phyloP scores from a whole-genome alignment of 2,888 invertebrate species.

The Fragum whitleyi region DNA sequence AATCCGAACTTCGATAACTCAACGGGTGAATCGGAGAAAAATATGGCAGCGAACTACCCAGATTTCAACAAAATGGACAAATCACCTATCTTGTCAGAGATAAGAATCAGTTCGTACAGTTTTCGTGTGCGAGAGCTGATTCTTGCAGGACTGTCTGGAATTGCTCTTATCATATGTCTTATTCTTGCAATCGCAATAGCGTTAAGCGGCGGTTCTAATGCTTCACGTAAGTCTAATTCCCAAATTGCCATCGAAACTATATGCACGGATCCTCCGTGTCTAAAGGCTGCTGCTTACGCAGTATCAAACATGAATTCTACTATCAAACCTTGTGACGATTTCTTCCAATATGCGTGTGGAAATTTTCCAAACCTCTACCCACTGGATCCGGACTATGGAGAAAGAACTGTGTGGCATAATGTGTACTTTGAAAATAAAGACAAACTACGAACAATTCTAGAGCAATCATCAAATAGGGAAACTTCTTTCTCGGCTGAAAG shows the following conservation, averaged over 20 bases:
- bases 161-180: constrained; percentile 70
- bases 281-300: constrained; percentile 72
- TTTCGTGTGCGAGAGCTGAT: constrained; percentile 75
- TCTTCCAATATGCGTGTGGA: constrained; percentile 84
- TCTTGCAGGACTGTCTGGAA: constrained; percentile 60
- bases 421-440: constrained; percentile 75
- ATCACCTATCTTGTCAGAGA: constrained; percentile 69
- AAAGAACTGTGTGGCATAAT: constrained; percentile 68
- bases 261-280: constrained; percentile 71
- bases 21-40: neutral
- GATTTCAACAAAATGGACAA: constrained; percentile 72
- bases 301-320: constrained; percentile 73
- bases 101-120: constrained; percentile 58
- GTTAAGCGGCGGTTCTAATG: constrained; percentile 31
- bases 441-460: constrained; percentile 69
- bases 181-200: constrained; percentile 72
- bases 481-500: constrained; percentile 85
- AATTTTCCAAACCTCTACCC: constrained; percentile 85
- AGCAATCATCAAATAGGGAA: constrained; percentile 57
- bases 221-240: constrained; percentile 37
- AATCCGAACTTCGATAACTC: constrained; percentile 30
- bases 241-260: constrained; percentile 52
- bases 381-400: constrained; percentile 62
- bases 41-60: constrained; percentile 74
- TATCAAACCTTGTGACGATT: constrained; percentile 86